Evolutionary conservation across 2,888 invertebrate genomes (phyloP).

Genomic region (Danaus chrysippus): DNA sequence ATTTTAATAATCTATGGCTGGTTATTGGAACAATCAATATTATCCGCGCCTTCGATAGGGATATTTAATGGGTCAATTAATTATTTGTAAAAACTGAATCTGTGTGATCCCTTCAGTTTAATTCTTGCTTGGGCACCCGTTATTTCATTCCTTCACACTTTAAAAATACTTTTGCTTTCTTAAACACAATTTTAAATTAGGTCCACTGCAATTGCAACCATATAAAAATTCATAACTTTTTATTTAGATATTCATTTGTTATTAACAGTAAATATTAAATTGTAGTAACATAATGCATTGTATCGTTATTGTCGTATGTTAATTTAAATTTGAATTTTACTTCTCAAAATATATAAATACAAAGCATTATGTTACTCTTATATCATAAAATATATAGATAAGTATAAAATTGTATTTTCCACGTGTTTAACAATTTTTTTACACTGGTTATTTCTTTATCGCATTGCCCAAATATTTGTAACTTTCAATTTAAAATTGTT

Average conservation of each 20-base stretch:
- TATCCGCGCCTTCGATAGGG: constrained; percentile 59
- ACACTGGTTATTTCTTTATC: constrained; percentile 17
- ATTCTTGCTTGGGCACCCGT: constrained; percentile 22
- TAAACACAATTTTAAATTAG: constrained; percentile 15
- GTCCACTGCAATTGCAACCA: constrained; percentile 11
- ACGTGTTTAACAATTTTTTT: constrained; percentile 13
- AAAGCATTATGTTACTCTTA: constrained; percentile 13
- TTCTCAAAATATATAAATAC: constrained; percentile 1
- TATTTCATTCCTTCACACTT: constrained; percentile 31
- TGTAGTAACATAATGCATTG: constrained; percentile 20
- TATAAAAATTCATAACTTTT: background rate
- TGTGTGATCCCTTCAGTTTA: constrained; percentile 26
- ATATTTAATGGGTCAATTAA: constrained; percentile 54
- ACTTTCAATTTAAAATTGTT: constrained; percentile 27
- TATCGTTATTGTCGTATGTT: background rate
- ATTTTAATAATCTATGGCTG: background rate
- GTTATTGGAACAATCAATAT: constrained; percentile 47
- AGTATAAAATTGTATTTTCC: constrained; percentile 10
- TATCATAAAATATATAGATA: constrained; percentile 1
- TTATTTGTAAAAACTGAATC: constrained; percentile 36
- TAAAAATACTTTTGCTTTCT: constrained; percentile 20
- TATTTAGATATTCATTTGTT: constrained; percentile 4
- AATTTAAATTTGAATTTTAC: background rate
- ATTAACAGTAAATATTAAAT: constrained; percentile 16
- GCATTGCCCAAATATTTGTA: constrained; percentile 20